These are phyloP conservation scores for Tortricodes alternella DNA, from an alignment of 2,888 invertebrate genomes.

Conservation along the genomic window DNA sequence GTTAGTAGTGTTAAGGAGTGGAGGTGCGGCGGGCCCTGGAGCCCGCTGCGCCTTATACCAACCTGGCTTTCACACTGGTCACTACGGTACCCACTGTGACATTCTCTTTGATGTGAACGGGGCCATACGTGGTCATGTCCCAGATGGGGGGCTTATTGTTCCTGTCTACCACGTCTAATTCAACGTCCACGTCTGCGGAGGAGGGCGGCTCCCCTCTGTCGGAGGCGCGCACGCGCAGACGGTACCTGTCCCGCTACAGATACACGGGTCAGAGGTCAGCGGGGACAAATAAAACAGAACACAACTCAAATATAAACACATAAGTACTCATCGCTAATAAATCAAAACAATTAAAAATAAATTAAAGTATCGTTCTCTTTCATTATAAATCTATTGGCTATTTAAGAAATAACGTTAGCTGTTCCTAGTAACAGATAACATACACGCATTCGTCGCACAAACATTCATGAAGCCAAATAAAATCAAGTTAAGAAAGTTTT, in stretches of 20 bases:
- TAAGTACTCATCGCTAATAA: conserved; percentile 78
- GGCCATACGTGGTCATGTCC: conserved; percentile 97
- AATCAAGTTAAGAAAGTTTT: conserved; percentile 64
- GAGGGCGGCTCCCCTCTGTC: conserved; percentile 96
- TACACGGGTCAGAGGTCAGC: conserved; percentile 89
- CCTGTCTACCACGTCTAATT: conserved; percentile 98
- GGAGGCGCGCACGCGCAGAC: conserved; percentile 97
- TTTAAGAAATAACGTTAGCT: conserved; percentile 45
- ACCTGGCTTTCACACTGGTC: conserved; percentile 99
- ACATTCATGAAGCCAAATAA: conserved; percentile 76
- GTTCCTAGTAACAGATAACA: conserved; percentile 41
- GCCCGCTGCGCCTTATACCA: conserved; percentile 87
- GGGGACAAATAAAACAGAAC: conserved; percentile 85
- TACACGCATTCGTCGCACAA: conserved; percentile 63
- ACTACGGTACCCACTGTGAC: conserved; percentile 99
- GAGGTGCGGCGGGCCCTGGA: conserved; percentile 75
- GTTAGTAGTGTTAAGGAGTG: conserved; percentile 85
- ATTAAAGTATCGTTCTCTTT: conserved; percentile 63
- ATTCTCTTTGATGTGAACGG: conserved; percentile 99
- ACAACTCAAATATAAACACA: conserved; percentile 82
- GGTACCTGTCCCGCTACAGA: conserved; percentile 97
- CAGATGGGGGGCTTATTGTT: conserved; percentile 99
- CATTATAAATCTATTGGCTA: conserved; percentile 56
- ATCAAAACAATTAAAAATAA: conserved; percentile 50
- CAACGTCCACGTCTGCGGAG: conserved; percentile 97